phyloP scores from a whole-genome alignment of 1,140 invertebrate genomes.

The Melitaea cinxia region DNA sequence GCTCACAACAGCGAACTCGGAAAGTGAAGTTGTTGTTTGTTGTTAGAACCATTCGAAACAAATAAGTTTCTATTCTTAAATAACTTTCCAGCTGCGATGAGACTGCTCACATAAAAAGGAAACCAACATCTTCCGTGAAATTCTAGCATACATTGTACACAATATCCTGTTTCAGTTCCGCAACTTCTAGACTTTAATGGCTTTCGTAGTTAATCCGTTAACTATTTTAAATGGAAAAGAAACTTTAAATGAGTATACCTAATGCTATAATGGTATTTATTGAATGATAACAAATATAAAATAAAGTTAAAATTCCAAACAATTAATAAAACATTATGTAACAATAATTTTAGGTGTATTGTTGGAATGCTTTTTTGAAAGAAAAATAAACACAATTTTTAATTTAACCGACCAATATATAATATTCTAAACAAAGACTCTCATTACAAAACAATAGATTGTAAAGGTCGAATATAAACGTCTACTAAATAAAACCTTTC shows the following conservation, averaged over 20 bases:
- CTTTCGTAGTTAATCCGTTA: neutral
- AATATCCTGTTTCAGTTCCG: neutral
- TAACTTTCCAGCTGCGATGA: neutral
- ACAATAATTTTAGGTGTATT: too few species aligned
- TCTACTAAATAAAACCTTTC: conserved; percentile 1
- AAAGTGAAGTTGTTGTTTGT: neutral
- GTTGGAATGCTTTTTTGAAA: too few species aligned
- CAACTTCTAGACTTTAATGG: neutral
- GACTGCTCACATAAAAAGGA: neutral
- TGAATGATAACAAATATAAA: too few species aligned
- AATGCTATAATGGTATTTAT: too few species aligned
- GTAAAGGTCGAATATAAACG: neutral
- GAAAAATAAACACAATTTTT: neutral
- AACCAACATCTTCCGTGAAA: neutral
- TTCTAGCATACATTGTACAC: neutral
- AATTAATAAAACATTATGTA: too few species aligned
- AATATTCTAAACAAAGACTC: neutral
- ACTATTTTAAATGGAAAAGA: too few species aligned
- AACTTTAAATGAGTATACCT: too few species aligned
- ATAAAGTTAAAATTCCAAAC: too few species aligned
- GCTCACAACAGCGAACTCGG: neutral
- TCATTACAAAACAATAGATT: neutral
- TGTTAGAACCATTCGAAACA: conserved; percentile 1
- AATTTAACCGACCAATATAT: too few species aligned
- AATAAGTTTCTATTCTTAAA: conserved; percentile 2